Evolutionary conservation across 2,888 invertebrate species (phyloP), one percentile per base, ranked within the genome.

Genomic region (Rambutsinella grinnellia): DNA sequence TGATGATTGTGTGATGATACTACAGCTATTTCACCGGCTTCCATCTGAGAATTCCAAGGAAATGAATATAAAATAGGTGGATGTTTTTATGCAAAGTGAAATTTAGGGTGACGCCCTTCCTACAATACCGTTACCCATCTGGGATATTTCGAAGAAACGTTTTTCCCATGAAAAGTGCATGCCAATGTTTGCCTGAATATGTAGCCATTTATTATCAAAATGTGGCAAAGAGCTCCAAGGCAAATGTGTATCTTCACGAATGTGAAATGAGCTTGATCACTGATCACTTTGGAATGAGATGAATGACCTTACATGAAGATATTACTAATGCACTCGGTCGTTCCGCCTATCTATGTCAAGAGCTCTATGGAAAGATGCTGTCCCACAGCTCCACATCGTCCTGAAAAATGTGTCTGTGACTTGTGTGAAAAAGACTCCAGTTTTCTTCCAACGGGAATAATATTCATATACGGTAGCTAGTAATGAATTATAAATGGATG

Each of bases 21-120:
- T n/a, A n/a, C n/a, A n/a, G n/a, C n/a, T n/a, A n/a, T n/a, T n/a
- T n/a, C n/a, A n/a, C 51, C 24, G 26, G 2, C 6, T 27, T 70
- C 6, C 53, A 19, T 70, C 26, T n/a, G 57, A 56, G 27, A 17
- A 5, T 24, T 17, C 63, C 23, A n/a, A 46, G 23, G 26, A 66
- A 70, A 58, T 69, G 56, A 61, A 66, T 58, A 53, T n/a, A n/a
- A n/a, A n/a, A 26, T 68, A 54, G 5, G n/a, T n/a, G n/a, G n/a
- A 53, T 28, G 65, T 51, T 66, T 27, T 66, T 70, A 69, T 68
- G 72, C 63, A 63, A 78, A 78, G 78, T 68, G 69, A 72, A 72
- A 68, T 58, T 60, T 53, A n/a, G 68, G 76, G 68, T 66, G 67
- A 78, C 72, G 74, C 75, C 71, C 75, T 78, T 76, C 75, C 74